These are phyloP conservation scores for Leptura quadrifasciata DNA, from an alignment of 2,888 invertebrate species.

Conservation along the genomic window DNA sequence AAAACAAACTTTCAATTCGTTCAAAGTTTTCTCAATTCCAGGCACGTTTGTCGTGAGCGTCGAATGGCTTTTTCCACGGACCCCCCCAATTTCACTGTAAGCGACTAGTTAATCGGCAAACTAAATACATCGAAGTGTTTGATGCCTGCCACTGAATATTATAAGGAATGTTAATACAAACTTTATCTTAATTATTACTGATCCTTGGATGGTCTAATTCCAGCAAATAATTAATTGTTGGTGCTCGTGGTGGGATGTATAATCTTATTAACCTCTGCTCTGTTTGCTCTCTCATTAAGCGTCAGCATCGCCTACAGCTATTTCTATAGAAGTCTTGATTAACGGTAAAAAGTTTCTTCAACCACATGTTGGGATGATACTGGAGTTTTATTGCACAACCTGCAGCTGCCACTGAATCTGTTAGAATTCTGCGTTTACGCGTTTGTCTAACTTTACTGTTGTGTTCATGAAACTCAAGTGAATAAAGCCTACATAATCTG, in stretches of 20 bases:
- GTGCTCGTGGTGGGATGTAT: background rate
- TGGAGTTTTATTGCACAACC: too few relatives aligned
- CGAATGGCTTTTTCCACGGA: background rate
- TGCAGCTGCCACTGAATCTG: too few relatives aligned
- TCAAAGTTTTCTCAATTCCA: background rate
- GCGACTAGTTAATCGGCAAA: background rate
- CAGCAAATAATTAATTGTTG: background rate
- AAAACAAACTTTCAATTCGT: background rate
- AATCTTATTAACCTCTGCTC: background rate
- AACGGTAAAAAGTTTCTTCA: background rate
- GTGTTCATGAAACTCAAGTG: too few relatives aligned
- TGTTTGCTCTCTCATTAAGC: slow-evolving; percentile 3
- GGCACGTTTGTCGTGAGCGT: background rate
- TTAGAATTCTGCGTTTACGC: too few relatives aligned
- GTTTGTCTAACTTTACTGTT: too few relatives aligned
- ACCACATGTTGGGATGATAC: background rate
- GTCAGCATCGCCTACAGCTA: background rate
- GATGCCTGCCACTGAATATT: background rate
- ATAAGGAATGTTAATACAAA: background rate
- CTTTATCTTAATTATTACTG: background rate
- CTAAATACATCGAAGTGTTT: background rate
- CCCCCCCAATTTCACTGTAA: background rate
- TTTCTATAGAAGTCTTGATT: background rate
- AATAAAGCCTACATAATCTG: too few relatives aligned
- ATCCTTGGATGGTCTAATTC: slow-evolving; percentile 2